These are phyloP conservation scores for Hyles lineata DNA, from an alignment of 2,888 invertebrate genomes.

Conservation along the genomic window DNA sequence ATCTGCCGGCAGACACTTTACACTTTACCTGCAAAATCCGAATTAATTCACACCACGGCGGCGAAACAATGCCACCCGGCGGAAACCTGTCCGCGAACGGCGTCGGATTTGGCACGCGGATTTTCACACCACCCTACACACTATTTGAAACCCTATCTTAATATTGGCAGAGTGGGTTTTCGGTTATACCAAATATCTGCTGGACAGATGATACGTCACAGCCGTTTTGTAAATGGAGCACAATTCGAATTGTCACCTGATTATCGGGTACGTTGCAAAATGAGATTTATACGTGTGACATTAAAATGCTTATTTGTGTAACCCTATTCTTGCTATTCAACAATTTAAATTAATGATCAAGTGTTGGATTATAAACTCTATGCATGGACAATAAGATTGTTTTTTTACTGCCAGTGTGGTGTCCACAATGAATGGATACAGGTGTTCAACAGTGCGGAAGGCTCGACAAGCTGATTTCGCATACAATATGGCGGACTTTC, in stretches of 20 bases:
- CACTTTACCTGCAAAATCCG: slow-evolving; percentile 68
- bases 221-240: slow-evolving; percentile 71
- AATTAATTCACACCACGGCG: slow-evolving; percentile 72
- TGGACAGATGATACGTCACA: slow-evolving; percentile 66
- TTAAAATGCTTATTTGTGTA: slow-evolving; percentile 20
- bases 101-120: slow-evolving; percentile 70
- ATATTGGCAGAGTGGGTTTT: slow-evolving; percentile 49
- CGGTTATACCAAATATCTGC: slow-evolving; percentile 45
- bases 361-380: not conserved
- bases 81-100: slow-evolving; percentile 73
- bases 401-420: slow-evolving; percentile 28
- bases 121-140: slow-evolving; percentile 54
- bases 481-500: slow-evolving; percentile 80
- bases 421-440: slow-evolving; percentile 40
- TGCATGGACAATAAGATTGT: not conserved
- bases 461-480: slow-evolving; percentile 79
- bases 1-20: slow-evolving; percentile 50
- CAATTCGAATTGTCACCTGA: slow-evolving; percentile 77
- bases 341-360: not conserved
- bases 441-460: slow-evolving; percentile 80
- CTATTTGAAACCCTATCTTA: slow-evolving; percentile 42
- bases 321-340: not conserved
- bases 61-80: slow-evolving; percentile 66
- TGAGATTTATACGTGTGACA: slow-evolving; percentile 46
- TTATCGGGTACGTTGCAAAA: slow-evolving; percentile 49